Evolutionary conservation across 2,797 vertebrate species (phyloP), one percentile per base, ranked within the genome.

Genomic region (Eleutherodactylus coqui): DNA sequence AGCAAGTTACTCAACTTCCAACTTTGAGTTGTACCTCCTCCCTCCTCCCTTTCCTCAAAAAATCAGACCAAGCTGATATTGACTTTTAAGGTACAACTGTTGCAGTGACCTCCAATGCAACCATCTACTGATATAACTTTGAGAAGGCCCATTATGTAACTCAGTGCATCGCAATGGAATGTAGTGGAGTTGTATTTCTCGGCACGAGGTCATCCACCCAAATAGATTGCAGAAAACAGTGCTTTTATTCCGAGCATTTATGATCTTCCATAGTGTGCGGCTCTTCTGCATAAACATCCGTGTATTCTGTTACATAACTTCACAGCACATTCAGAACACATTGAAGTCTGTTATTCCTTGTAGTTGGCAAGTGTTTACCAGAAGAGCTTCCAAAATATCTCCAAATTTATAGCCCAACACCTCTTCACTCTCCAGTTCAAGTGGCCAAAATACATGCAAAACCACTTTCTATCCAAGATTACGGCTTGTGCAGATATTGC

Each of bases 301-400:
- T 32, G 0, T 41, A 60, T 67, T 62, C 17, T 47, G 41, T 64
- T 36, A 69, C 60, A 49, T 81, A 69, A 81, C 45, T 47, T 67
- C 43, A 11, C 49, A 27, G 77, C 27, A 49, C 41, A 80, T 80
- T 80, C 19, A 67, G 41, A 67, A 64, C 60, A 60, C 38, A 81
- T 24, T 80, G 62, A 34, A 64, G 58, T 11, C 19, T 81, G 79
- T 81, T 81, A 49, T 49, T 81, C 79, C 45, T 24, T 80, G 58
- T 41, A 79, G 27, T 24, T 81, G 43, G 62, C 36, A 51, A 32
- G 43, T 34, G 38, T 3, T 36, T 69, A 45, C 43, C 62, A 45
- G 43, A 32, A 81, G 45, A 21, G 13, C 16, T 49, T 69, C 79
- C 62, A 81, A 67, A 51, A 51, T 49, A 81, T 49, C 27, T 80